phyloP scores from a whole-genome alignment of 2,113 vertebrate genomes.

The Entomyzon cyanotis region DNA sequence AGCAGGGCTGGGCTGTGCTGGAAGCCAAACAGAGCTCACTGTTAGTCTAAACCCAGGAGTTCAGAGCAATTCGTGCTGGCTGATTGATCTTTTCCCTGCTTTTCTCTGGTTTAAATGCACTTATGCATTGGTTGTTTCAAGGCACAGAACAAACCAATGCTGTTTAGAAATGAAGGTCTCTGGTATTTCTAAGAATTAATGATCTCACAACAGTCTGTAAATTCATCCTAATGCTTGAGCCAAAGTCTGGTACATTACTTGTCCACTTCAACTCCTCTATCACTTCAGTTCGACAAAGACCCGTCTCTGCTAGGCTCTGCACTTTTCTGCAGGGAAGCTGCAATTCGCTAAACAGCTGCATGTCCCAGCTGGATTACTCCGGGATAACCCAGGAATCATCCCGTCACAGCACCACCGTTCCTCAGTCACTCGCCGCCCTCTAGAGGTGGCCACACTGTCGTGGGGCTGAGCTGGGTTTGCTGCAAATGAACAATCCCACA shows the following conservation, averaged over 20 bases:
- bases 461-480: neutral
- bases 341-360: neutral
- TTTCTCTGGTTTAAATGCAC: neutral
- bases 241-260: neutral
- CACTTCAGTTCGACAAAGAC: neutral
- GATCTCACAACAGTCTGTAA: neutral
- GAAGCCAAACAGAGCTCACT: neutral
- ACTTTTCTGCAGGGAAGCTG: neutral
- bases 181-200: neutral
- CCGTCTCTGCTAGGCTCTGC: neutral
- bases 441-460: neutral
- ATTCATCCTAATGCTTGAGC: neutral
- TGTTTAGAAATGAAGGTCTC: neutral
- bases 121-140: neutral
- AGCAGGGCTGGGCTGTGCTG: neutral
- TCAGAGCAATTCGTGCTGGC: neutral
- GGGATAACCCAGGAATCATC: neutral
- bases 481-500: fast-evolving
- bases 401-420: neutral
- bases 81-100: neutral
- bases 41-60: neutral
- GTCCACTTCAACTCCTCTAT: neutral
- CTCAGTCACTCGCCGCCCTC: slow-evolving; percentile 7
- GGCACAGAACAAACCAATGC: neutral
- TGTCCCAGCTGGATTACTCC: neutral